Evolutionary conservation across 1,140 invertebrate species (phyloP).

Genomic region (Drosophila ambigua): DNA sequence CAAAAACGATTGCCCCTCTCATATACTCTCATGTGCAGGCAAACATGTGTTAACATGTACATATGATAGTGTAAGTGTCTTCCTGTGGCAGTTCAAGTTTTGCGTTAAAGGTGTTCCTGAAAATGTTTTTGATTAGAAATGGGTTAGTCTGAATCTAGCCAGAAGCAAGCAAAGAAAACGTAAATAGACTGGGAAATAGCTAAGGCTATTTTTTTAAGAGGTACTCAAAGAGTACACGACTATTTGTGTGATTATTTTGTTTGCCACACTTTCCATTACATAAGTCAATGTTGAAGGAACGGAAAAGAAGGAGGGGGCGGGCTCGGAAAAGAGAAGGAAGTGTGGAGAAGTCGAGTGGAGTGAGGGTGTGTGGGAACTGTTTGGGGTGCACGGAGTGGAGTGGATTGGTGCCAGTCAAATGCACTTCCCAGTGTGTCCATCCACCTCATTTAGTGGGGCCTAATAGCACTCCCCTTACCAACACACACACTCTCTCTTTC

Average conservation of each 20-base stretch:
- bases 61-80: too few species aligned
- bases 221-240: too few species aligned
- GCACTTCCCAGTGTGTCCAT: slow-evolving; percentile 31
- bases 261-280: slow-evolving; percentile 71
- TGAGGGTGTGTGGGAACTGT: not conserved
- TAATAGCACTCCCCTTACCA: not conserved
- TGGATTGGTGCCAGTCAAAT: slow-evolving; percentile 3
- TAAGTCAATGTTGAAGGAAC: slow-evolving; percentile 60
- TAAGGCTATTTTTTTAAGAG: not conserved
- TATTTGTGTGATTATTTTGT: too few species aligned
- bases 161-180: too few species aligned
- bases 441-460: not conserved
- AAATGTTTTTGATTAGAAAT: too few species aligned
- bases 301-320: slow-evolving; percentile 18
- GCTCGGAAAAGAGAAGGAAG: slow-evolving; percentile 14
- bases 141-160: too few species aligned
- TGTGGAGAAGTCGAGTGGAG: too few species aligned
- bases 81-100: too few species aligned
- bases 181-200: too few species aligned
- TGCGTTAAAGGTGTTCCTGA: too few species aligned
- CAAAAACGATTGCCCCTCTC: slow-evolving; percentile 4
- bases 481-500: slow-evolving; percentile 2
- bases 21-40: not conserved
- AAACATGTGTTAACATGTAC: too few species aligned
- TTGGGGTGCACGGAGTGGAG: not conserved